phyloP scores from a whole-genome alignment of 2,113 vertebrate genomes.

The Aspidoscelis tigris region DNA sequence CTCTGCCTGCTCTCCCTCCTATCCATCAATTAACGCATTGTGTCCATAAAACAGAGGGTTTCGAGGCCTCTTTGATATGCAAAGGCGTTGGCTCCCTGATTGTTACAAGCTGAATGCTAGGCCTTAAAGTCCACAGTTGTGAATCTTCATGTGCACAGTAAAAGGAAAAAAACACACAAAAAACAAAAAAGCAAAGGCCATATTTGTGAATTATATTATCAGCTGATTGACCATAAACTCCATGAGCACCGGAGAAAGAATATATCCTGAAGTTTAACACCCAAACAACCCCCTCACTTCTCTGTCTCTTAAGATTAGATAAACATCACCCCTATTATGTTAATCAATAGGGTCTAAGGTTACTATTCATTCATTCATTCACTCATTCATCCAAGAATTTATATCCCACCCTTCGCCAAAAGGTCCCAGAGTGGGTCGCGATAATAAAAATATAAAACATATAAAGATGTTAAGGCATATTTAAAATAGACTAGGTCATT shows the following conservation, averaged over 20 bases:
- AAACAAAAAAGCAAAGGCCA: slow-evolving; percentile 18
- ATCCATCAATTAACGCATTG: slow-evolving; percentile 63
- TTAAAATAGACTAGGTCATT: no score
- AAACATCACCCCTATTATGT: background rate
- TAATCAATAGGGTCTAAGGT: background rate
- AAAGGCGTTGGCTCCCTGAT: slow-evolving; percentile 34
- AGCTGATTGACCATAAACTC: background rate
- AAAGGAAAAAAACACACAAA: background rate
- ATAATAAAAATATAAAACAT: no score
- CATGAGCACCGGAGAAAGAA: slow-evolving; percentile 16
- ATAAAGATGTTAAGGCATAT: no score
- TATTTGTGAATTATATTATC: slow-evolving; percentile 32
- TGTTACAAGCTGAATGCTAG: slow-evolving; percentile 37
- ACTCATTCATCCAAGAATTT: no score
- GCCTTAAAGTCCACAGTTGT: slow-evolving; percentile 11
- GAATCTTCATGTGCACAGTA: background rate
- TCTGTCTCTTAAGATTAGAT: background rate
- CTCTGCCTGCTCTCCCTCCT: slow-evolving; percentile 60
- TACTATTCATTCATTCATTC: background rate
- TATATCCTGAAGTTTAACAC: background rate
- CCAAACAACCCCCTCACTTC: background rate
- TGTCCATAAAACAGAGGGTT: slow-evolving; percentile 62
- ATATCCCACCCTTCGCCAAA: no score
- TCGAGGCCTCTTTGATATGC: slow-evolving; percentile 43
- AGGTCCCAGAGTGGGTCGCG: no score